phyloP scores from a whole-genome alignment of 2,888 invertebrate species.

The Amblyteles armatorius region DNA sequence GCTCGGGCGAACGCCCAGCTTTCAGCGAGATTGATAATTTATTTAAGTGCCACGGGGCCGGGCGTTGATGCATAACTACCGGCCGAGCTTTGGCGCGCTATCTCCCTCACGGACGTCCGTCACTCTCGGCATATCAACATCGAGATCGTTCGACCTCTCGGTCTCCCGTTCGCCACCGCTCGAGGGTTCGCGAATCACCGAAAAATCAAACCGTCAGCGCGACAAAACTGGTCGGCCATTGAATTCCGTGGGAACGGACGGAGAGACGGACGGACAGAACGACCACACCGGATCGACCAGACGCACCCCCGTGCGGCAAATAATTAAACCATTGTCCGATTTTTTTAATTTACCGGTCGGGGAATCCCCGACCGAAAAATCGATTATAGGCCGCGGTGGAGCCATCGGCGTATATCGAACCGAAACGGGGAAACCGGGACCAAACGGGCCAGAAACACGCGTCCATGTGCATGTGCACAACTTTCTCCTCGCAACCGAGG shows the following conservation, averaged over 20 bases:
- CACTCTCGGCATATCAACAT: slow-evolving; percentile 74
- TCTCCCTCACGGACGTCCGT: slow-evolving; percentile 43
- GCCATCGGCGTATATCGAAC: not conserved
- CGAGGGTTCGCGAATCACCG: slow-evolving; percentile 21
- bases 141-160: slow-evolving; percentile 61
- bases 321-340: slow-evolving; percentile 50
- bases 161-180: slow-evolving; percentile 50
- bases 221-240: slow-evolving; percentile 32
- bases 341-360: slow-evolving; percentile 39
- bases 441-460: not conserved
- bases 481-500: not conserved
- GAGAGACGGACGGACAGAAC: slow-evolving; percentile 7
- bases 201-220: slow-evolving; percentile 30
- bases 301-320: slow-evolving; percentile 22
- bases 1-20: slow-evolving; percentile 69
- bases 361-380: slow-evolving; percentile 27
- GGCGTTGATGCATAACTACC: slow-evolving; percentile 75
- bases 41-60: slow-evolving; percentile 76
- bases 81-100: slow-evolving; percentile 56
- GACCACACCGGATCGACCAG: not conserved
- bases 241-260: not conserved
- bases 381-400: slow-evolving; percentile 19
- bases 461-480: not conserved
- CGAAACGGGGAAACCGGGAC: slow-evolving; percentile 25
- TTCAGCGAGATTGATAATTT: slow-evolving; percentile 80